Base-by-base conservation (phyloP, 2,888 invertebrate species). In the Pantelozetes paolii region DNA sequence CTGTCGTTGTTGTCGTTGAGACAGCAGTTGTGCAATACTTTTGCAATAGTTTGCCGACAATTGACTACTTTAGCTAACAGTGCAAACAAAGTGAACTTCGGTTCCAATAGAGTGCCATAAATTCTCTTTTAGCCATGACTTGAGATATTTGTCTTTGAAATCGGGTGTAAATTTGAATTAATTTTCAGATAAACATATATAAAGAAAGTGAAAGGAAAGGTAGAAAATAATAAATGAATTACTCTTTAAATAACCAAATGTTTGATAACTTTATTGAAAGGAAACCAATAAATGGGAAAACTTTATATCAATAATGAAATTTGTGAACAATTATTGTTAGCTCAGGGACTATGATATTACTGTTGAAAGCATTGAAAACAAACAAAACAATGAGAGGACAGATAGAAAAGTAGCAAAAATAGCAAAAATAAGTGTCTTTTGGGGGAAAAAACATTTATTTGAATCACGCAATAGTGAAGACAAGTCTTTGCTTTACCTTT, bases 381-480 rank as follows among this genome's bases (percentile, higher is more conserved):
- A 69, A 42, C 26, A 42, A 69, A 42, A 69, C 69, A 69, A 69
- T 69, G 40, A 69, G n/a, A 64, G 62, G 15, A 48, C 15, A 48
- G 15, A 48, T 6, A 48, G 20, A 9, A 48, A 48, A 26, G 13
- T 9, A 54, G 26, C n/a, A 54, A 54, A 64, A 36, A 36, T 36
- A 18, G n/a, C 9, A n/a, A 67, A 67, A 67, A 36, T 32, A 15
- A 36, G 36, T 45, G 45, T 42, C 40, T 69, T 40, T 45, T 6
- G 45, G 26, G 69, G 45, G 26, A 45, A 40, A 28, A 57, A 69
- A 69, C 40, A 69, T 69, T 69, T 42, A 45, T n/a, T 26, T 6
- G n/a, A 42, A 69, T 69, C 69, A 69, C 69, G 69, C 69, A 69
- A 69, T 69, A 15, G 69, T 69, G 26, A 69, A 69, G 45, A 69